These are phyloP conservation scores for Fundulus diaphanus DNA, from an alignment of 2,797 vertebrate species.

Conservation along the genomic window DNA sequence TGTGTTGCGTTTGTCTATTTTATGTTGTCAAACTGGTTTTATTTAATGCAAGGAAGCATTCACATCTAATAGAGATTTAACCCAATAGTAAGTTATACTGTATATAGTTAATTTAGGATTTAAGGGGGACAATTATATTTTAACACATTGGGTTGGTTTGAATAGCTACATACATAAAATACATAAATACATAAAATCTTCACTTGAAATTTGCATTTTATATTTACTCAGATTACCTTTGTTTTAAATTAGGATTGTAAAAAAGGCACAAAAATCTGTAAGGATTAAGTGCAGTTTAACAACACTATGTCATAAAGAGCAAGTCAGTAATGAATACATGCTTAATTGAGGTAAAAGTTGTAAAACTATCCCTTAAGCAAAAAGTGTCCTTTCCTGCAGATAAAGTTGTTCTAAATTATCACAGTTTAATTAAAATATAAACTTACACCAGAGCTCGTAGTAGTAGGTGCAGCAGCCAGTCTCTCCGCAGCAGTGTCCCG, in stretches of 20 bases:
- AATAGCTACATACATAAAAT: neutral
- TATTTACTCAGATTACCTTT: neutral
- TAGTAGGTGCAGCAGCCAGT: constrained; percentile 97
- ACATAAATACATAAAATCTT: neutral
- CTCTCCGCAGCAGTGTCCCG: constrained; percentile 96
- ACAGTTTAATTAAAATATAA: neutral
- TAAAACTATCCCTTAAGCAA: neutral
- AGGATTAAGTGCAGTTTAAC: neutral
- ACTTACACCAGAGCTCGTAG: constrained; percentile 96
- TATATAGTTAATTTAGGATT: neutral
- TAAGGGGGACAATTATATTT: neutral
- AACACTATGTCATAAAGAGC: neutral
- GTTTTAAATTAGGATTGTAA: neutral
- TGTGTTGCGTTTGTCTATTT: neutral
- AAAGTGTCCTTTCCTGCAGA: neutral
- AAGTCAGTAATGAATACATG: neutral
- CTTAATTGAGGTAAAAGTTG: neutral
- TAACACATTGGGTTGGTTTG: neutral
- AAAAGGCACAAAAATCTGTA: neutral
- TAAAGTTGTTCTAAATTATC: neutral
- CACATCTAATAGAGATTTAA: neutral
- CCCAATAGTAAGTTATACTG: too few relatives aligned
- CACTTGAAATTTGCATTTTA: neutral
- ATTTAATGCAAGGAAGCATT: neutral
- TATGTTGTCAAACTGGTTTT: neutral